Evolutionary conservation across 2,888 invertebrate genomes (phyloP), one percentile per base, ranked within the genome.

Genomic region (Chydorus sphaericus): DNA sequence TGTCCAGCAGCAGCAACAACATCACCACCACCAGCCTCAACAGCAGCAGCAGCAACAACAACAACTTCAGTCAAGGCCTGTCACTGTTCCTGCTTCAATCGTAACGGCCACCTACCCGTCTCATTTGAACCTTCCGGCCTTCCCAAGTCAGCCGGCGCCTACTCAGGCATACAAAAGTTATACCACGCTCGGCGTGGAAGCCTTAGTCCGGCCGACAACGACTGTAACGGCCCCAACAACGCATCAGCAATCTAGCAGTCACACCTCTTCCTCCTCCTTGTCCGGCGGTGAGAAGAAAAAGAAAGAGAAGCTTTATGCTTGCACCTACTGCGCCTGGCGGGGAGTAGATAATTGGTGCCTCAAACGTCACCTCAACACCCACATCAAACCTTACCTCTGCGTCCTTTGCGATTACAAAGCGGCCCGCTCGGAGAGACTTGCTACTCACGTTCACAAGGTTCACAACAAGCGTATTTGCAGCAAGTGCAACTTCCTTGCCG

Each of bases 301-400:
- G 30, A 77, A 79, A 52, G 81, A 82, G 67, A 80, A 82, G 63
- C 78, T 85, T 63, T 86, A 84, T 71, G 81, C 84, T 62, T 91
- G 91, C 72, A 85, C 86, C 68, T 90, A 88, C 69, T 92, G 91
- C 71, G 78, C 89, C 23, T 91, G 90, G 90, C 85, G 86, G 37
- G 91, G 91, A 23, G 88, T 86, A 57, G 91, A 91, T 72, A 90
- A 90, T 69, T 92, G 91, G 91, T 90, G 90, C 66, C 75, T 91
- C 59, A 90, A 91, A 70, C 78, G 91, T 49, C 91, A 92, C 69
- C 78, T 91, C 65, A 91, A 91, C 73, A 91, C 90, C 33, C 91
- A 92, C 70, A 78, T 90, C 67, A 91, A 91, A 72, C 90, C 90
- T 48, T 92, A 87, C 70, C 83, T 86, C 56, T 92, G 91, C 70